Percentiles rank a stretch among this genome's conserved stretches.
These are phyloP conservation scores for Cinara cedri DNA, from an alignment of 2,888 invertebrate genomes.

Conservation along the genomic window DNA sequence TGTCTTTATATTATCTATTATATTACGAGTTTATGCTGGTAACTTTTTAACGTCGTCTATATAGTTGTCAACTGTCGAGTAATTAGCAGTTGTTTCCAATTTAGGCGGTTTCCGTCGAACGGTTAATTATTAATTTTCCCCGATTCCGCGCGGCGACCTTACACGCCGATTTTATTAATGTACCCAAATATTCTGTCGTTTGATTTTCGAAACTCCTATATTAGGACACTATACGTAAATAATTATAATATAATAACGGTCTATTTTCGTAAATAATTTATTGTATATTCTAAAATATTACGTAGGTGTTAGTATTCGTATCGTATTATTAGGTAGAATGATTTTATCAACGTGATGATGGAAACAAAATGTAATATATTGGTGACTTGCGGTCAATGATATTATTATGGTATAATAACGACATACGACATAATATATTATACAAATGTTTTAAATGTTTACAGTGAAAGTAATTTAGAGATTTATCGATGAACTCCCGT, in stretches of 20 bases:
- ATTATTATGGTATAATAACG: no score
- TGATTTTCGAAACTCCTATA: background rate
- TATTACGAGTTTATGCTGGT: no score
- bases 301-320: no score
- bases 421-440: background rate
- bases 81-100: slow-evolving; percentile 10
- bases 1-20: no score
- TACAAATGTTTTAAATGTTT: background rate
- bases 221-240: no score
- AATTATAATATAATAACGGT: no score
- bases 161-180: slow-evolving; percentile 35
- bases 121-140: slow-evolving; percentile 44
- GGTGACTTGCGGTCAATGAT: no score
- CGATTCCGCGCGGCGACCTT: slow-evolving; percentile 39
- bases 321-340: background rate
- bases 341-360: slow-evolving; percentile 10
- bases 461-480: slow-evolving; percentile 43
- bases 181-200: slow-evolving; percentile 1
- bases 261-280: no score
- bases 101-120: slow-evolving; percentile 40
- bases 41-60: no score
- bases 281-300: no score
- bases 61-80: background rate
- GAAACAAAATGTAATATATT: no score
- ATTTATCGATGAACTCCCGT: slow-evolving; percentile 46